Evolutionary conservation across 2,888 invertebrate species (phyloP).

Genomic region (Archips crataeganus): DNA sequence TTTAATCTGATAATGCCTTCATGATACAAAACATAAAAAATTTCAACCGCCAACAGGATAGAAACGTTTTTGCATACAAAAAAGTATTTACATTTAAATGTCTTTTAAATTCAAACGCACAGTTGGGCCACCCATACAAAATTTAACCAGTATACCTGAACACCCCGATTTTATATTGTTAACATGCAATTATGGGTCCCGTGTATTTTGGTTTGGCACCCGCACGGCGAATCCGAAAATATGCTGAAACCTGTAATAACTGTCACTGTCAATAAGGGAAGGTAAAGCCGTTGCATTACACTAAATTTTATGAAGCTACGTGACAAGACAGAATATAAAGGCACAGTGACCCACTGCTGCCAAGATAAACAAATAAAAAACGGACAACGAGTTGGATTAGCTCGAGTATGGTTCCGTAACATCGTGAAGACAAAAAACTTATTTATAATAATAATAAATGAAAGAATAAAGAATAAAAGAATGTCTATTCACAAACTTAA

Average conservation of each 20-base stretch:
- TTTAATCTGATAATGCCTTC: neutral
- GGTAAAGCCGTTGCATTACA: constrained; percentile 55
- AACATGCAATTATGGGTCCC: constrained; percentile 8
- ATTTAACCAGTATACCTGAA: constrained; percentile 11
- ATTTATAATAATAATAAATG: no score
- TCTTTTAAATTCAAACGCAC: constrained; percentile 34
- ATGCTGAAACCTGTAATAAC: constrained; percentile 47
- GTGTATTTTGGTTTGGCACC: constrained; percentile 35
- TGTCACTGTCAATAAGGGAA: constrained; percentile 49
- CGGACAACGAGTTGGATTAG: no score
- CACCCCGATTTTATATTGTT: neutral
- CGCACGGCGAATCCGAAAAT: constrained; percentile 41
- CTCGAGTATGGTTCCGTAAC: no score
- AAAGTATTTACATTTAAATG: constrained; percentile 38
- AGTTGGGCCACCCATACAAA: constrained; percentile 7
- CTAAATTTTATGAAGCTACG: constrained; percentile 62
- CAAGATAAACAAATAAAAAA: neutral
- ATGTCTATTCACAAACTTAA: no score
- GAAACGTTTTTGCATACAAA: constrained; percentile 30
- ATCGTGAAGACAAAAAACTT: no score
- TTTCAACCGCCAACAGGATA: constrained; percentile 8
- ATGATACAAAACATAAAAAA: neutral
- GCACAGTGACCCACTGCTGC: constrained; percentile 46
- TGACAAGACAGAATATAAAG: constrained; percentile 57
- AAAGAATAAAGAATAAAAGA: no score